A percentile compares a stretch with the other conserved stretches of the same genome.
Conservation (phyloP, 1,140 invertebrate genomes). For the Chironomus striatipennis region DNA sequence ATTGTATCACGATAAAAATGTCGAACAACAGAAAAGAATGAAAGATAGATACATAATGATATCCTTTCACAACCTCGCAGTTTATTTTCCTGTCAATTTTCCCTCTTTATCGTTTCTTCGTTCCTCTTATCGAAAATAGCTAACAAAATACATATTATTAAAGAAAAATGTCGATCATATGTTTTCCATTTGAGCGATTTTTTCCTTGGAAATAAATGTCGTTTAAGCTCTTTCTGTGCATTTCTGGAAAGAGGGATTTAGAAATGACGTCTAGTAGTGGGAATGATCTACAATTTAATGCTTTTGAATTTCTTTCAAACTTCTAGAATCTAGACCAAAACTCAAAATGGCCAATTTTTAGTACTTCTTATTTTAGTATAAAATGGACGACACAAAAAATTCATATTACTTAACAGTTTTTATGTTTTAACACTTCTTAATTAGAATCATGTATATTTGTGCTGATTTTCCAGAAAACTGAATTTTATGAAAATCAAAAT, state of each 20-base stretch:
- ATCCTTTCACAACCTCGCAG: not conserved
- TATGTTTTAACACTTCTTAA: too few species aligned
- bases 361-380: too few species aligned
- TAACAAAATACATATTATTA: not conserved
- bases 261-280: not conserved
- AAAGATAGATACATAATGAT: not conserved
- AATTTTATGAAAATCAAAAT: too few species aligned
- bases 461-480: too few species aligned
- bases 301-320: too few species aligned
- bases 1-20: too few species aligned
- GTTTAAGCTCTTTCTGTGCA: not conserved
- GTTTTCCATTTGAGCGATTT: not conserved
- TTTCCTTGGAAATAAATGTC: not conserved
- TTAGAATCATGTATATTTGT: too few species aligned
- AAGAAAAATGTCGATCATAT: slow-evolving; percentile 14
- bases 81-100: slow-evolving; percentile 4
- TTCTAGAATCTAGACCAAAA: too few species aligned
- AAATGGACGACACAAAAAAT: too few species aligned
- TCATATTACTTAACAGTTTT: too few species aligned
- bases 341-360: too few species aligned
- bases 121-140: not conserved
- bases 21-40: not conserved
- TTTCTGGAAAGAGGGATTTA: not conserved
- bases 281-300: too few species aligned
- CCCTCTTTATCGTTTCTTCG: not conserved